Evolutionary conservation across 2,797 vertebrate species (phyloP), one percentile per base, ranked within the genome.

Genomic region (Sardinella longiceps): DNA sequence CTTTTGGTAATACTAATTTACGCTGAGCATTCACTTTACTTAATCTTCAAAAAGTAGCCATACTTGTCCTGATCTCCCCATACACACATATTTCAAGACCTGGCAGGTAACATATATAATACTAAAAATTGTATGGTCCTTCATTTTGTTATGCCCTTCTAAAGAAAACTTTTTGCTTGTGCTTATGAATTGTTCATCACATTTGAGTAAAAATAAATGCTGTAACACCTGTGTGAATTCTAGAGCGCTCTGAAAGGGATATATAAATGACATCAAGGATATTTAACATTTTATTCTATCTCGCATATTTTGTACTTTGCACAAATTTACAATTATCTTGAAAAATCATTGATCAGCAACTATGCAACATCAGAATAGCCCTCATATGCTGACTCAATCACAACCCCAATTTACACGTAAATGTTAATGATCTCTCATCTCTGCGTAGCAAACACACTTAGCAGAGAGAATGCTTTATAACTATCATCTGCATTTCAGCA

Each of bases 1-100:
- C 56, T 25, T 60, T 60, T 60, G 56, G 56, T 58, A 58, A 58
- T 58, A 25, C 56, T 60, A 60, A 60, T 60, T 60, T 60, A 60
- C 56, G n/a, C 56, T 25, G n/a, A 5, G 3, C 56, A 60, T 60
- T 60, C 25, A 60, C 56, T n/a, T 60, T 60, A 60, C 56, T n/a
- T 60, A n/a, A 58, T 58, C 23, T 58, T 58, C 23, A 25, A 60
- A 58, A 58, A 25, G 56, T n/a, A 20, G 51, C 51, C 23, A 60
- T 60, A 60, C 23, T 60, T 60, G 56, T n/a, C 46, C 46, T 1
- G 1, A 5, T 53, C 20, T 53, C 46, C 46, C 10, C 46, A 7
- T 9, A 11, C 46, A 48, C 46, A 3, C 46, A 48, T 10, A 48
- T 10, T 53, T 53, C 3, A 5, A 6, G 15, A 53, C 51, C 51